Base-by-base conservation (phyloP, 2,797 vertebrate genomes). In the Gouania willdenowi region DNA sequence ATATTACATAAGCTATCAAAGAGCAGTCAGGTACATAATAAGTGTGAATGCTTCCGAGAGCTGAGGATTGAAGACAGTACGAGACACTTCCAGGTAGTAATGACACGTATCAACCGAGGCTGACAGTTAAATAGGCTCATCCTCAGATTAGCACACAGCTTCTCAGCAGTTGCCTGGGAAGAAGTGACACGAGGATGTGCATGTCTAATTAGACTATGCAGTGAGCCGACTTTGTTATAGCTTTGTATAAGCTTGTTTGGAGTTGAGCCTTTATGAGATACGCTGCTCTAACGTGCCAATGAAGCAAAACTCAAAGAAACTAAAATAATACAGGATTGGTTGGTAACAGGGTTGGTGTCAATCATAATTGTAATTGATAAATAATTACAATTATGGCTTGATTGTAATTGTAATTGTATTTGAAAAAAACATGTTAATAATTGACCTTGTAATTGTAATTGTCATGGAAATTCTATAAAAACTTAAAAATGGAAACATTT, bases 131-230 rank as follows among this genome's bases (percentile, higher is more conserved):
- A 71, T 41, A 13, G 43, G 43, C 26, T 30, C 20, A 0, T 23
- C 18, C 36, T 27, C 20, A 53, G 58, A 71, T 76, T 71, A 71
- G 41, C 36, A 29, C 31, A 13, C 14, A 50, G 29, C 49, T 35
- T 26, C 45, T 64, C 22, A 1, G 26, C 3, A 16, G 40, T 41
- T 19, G 30, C 15, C 41, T 47, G 3, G 2, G 55, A 63, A 49
- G 63, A 73, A 75, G 82, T 79, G 77, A 54, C 67, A 74, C 11
- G 69, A 41, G 62, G 51, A 70, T 65, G 25, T 41, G 41, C 50
- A 7, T 65, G 55, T 71, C 60, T 62, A 74, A 74, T 78, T 77
- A 75, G 36, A 41, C 59, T 52, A 56, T 43, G 31, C 32, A 31
- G 22, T 43, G 17, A 22, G 42, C 31, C 36, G 47, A 74, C 68